These are phyloP conservation scores for Hirtodrosophila histrioides DNA, from an alignment of 2,888 invertebrate genomes.

Conservation along the genomic window DNA sequence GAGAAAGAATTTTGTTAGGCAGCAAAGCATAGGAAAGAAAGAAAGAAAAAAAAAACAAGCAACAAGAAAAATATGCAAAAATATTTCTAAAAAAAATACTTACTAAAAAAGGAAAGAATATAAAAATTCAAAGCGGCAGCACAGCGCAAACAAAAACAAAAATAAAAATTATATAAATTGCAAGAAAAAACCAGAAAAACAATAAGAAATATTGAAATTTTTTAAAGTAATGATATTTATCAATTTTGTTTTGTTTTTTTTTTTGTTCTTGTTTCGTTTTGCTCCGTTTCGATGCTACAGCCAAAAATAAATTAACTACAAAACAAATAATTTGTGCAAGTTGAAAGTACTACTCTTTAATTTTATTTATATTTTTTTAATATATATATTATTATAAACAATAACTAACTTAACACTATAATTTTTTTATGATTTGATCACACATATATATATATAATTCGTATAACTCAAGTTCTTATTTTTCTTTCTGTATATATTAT, in stretches of 20 bases:
- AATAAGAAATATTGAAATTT: slow-evolving; percentile 34
- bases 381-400: slow-evolving; percentile 18
- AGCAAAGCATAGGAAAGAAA: slow-evolving; percentile 41
- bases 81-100: slow-evolving; percentile 2
- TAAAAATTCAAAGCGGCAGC: slow-evolving; percentile 43
- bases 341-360: slow-evolving; percentile 78
- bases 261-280: slow-evolving; percentile 31
- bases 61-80: slow-evolving; percentile 70
- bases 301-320: slow-evolving; percentile 37
- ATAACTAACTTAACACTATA: slow-evolving; percentile 59
- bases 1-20: slow-evolving; percentile 52
- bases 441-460: slow-evolving; percentile 61
- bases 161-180: not conserved
- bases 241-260: slow-evolving; percentile 6
- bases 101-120: slow-evolving; percentile 47
- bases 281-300: slow-evolving; percentile 42
- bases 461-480: slow-evolving; percentile 44
- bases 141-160: slow-evolving; percentile 35
- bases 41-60: slow-evolving; percentile 66
- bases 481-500: slow-evolving; percentile 60
- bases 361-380: slow-evolving; percentile 49
- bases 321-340: slow-evolving; percentile 79
- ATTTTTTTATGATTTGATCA: slow-evolving; percentile 53
- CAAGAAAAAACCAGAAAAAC: slow-evolving; percentile 32
- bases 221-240: slow-evolving; percentile 8